A percentile compares a stretch with the other conserved stretches of the same genome.
phyloP scores from a whole-genome alignment of 1,140 invertebrate species.

The Lamellibrachia luymesi region DNA sequence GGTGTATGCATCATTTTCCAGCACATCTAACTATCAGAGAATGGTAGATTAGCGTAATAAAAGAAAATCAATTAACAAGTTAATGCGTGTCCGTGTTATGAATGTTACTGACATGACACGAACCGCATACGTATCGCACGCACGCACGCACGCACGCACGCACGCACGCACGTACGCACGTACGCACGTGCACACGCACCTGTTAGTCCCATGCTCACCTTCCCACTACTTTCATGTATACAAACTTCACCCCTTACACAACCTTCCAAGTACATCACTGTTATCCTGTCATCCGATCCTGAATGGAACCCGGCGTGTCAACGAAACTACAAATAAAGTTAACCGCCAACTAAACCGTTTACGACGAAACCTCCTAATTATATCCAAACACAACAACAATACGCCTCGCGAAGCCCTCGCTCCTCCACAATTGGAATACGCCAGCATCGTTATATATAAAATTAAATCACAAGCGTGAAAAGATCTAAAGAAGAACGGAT shows the following conservation, averaged over 20 bases:
- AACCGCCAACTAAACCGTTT: not conserved
- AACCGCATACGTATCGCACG: not conserved
- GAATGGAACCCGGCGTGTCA: not conserved
- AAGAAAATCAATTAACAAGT: not conserved
- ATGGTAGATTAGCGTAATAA: not conserved
- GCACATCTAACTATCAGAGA: not conserved
- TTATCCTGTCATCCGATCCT: not conserved
- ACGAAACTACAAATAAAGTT: not conserved
- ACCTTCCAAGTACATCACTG: not conserved
- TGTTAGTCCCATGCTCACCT: not conserved
- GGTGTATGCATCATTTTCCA: not conserved
- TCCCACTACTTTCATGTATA: not conserved
- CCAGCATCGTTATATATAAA: not conserved
- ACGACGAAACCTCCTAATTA: not conserved
- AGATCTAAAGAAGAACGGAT: not conserved
- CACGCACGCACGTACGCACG: slow-evolving; percentile 15
- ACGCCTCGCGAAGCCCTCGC: not conserved
- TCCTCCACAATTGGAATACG: not conserved
- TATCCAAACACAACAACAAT: not conserved
- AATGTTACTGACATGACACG: too few relatives aligned
- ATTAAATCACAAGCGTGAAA: not conserved
- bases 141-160: slow-evolving; percentile 15
- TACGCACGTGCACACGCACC: slow-evolving; percentile 20
- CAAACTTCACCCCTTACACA: not conserved
- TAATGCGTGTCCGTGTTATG: not conserved